Conservation (phyloP, 1,140 invertebrate genomes). For the Microplitis demolitor region DNA sequence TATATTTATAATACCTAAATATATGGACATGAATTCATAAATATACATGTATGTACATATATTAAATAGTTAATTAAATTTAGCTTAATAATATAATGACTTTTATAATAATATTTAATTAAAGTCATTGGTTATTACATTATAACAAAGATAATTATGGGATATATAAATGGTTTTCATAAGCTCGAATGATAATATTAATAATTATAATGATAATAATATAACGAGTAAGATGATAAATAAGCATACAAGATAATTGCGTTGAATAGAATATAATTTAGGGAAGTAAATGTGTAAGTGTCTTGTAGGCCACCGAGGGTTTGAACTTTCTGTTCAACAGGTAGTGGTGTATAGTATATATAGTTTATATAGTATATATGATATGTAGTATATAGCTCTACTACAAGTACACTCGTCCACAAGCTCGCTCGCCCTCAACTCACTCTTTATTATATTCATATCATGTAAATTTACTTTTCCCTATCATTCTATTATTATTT, state of each 20-base stretch:
- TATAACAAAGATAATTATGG: no score
- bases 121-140: background rate
- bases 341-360: constrained; percentile 38
- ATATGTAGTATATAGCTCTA: no score
- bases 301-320: constrained; percentile 49
- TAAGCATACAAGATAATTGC: constrained; percentile 6
- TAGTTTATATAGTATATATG: no score
- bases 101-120: background rate
- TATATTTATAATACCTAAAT: no score
- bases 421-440: constrained; percentile 36
- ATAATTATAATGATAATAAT: background rate
- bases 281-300: constrained; percentile 17
- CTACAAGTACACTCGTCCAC: constrained; percentile 34
- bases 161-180: background rate
- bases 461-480: constrained; percentile 56
- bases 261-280: constrained; percentile 7
- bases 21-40: no score
- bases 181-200: background rate
- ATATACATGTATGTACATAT: background rate
- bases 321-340: constrained; percentile 57
- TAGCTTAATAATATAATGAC: background rate
- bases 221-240: background rate
- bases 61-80: background rate
- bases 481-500: constrained; percentile 31
- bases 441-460: constrained; percentile 62